Evolutionary conservation across 1,140 invertebrate species (phyloP).

Genomic region (Scaptomyza pallida): DNA sequence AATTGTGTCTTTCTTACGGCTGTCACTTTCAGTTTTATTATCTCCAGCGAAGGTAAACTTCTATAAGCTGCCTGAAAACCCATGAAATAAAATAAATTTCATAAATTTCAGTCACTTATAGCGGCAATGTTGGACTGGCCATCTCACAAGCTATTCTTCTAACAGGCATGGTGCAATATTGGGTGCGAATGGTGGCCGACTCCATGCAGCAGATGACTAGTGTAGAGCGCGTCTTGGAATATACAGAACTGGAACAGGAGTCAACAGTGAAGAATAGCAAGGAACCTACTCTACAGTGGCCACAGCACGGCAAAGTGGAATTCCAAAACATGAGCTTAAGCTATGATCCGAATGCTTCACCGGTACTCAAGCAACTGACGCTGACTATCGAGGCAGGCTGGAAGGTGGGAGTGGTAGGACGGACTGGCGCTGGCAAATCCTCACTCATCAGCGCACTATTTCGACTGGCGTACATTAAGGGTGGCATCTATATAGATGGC

Average conservation of each 20-base stretch:
- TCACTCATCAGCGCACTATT: constrained; percentile 91
- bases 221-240: constrained; percentile 91
- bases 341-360: constrained; percentile 87
- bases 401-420: constrained; percentile 88
- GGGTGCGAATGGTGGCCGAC: constrained; percentile 93
- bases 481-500: constrained; percentile 87
- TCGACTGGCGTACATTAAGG: constrained; percentile 86
- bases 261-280: constrained; percentile 39
- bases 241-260: constrained; percentile 87
- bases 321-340: constrained; percentile 88
- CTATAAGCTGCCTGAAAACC: no score
- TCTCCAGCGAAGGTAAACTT: constrained; percentile 73
- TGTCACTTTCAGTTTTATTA: constrained; percentile 87
- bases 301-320: constrained; percentile 84
- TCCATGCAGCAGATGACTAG: constrained; percentile 93
- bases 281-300: constrained; percentile 84
- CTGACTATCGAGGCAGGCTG: constrained; percentile 87
- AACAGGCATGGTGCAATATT: constrained; percentile 94
- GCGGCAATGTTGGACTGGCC: constrained; percentile 90
- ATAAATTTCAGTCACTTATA: constrained; percentile 85
- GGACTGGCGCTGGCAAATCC: constrained; percentile 93
- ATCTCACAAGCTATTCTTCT: constrained; percentile 92
- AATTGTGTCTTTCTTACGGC: constrained; percentile 87
- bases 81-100: not conserved
- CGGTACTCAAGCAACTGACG: constrained; percentile 89